Evolutionary conservation across 2,888 invertebrate species (phyloP).

Genomic region (Cheilosia grossa): DNA sequence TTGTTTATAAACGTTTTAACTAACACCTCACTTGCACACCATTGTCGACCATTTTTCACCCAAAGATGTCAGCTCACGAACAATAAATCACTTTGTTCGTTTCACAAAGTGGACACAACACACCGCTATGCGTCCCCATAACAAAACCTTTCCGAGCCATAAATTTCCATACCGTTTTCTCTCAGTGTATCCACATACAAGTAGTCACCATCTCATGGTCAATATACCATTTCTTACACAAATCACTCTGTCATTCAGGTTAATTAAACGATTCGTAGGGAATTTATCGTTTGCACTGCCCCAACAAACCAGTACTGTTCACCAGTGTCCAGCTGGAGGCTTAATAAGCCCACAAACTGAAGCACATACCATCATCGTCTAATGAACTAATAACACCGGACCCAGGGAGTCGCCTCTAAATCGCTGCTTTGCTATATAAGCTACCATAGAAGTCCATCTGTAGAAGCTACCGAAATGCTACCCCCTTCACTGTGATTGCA

Average conservation of each 20-base stretch:
- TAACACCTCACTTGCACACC: too few species aligned
- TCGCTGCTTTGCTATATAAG: background rate
- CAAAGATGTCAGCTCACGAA: background rate
- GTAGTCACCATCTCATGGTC: slow-evolving; percentile 26
- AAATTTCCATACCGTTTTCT: slow-evolving; percentile 48
- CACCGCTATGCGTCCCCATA: background rate
- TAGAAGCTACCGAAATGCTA: slow-evolving; percentile 64
- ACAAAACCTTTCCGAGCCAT: slow-evolving; percentile 32
- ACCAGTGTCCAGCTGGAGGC: slow-evolving; percentile 53
- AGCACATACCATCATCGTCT: slow-evolving; percentile 63
- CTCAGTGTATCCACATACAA: slow-evolving; percentile 22
- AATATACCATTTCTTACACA: slow-evolving; percentile 42
- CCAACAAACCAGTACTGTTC: slow-evolving; percentile 25
- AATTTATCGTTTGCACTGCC: slow-evolving; percentile 53
- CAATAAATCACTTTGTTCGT: background rate
- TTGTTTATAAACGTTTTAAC: too few species aligned
- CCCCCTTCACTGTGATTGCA: slow-evolving; percentile 30
- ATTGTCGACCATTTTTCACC: too few species aligned
- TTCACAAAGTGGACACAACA: background rate
- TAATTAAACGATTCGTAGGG: slow-evolving; percentile 68
- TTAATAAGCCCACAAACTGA: slow-evolving; percentile 55
- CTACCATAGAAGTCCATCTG: slow-evolving; percentile 58
- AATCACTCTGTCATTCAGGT: slow-evolving; percentile 69
- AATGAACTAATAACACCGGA: slow-evolving; percentile 70
- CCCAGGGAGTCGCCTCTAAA: slow-evolving; percentile 49